Evolutionary conservation across 2,113 vertebrate genomes (phyloP).

Genomic region (Proterorhinus semilunaris): DNA sequence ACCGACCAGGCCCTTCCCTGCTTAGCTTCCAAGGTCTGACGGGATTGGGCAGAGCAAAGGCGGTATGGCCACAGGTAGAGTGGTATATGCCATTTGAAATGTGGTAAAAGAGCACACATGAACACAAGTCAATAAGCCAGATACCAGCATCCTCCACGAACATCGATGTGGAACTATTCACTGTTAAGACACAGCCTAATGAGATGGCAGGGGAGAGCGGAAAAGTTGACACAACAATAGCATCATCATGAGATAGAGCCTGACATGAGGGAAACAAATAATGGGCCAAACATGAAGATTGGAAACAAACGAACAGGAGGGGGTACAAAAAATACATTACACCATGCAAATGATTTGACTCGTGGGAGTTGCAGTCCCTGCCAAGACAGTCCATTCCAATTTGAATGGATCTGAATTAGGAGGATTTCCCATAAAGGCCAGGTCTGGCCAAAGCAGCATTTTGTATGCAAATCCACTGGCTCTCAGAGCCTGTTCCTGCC

Average conservation of each 20-base stretch:
- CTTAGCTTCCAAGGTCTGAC: no score
- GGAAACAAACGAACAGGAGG: conserved; percentile 54
- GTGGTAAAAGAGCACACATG: conserved; percentile 38
- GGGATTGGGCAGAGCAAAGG: conserved; percentile 21
- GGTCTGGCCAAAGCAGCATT: conserved; percentile 71
- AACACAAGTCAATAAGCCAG: conserved; percentile 62
- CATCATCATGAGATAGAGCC: conserved; percentile 62
- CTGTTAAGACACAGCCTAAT: conserved; percentile 64
- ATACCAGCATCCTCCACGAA: conserved; percentile 54
- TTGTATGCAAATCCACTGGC: conserved; percentile 74
- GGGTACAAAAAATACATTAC: conserved; percentile 51
- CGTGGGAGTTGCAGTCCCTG: conserved; percentile 59
- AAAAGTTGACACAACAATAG: conserved; percentile 70
- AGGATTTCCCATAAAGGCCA: conserved; percentile 75
- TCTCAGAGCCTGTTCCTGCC: conserved; percentile 52
- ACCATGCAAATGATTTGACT: conserved; percentile 76
- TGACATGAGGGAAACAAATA: conserved; percentile 63
- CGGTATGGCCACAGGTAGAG: conserved; percentile 57
- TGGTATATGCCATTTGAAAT: conserved; percentile 34
- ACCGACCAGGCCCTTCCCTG: no score
- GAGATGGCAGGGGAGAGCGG: conserved; percentile 63
- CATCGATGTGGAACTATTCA: conserved; percentile 44
- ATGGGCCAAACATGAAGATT: conserved; percentile 59
- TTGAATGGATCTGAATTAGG: conserved; percentile 79
- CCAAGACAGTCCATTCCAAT: conserved; percentile 79